Evolutionary conservation across 2,797 vertebrate genomes (phyloP).

Genomic region (Enteromius anoplus): DNA sequence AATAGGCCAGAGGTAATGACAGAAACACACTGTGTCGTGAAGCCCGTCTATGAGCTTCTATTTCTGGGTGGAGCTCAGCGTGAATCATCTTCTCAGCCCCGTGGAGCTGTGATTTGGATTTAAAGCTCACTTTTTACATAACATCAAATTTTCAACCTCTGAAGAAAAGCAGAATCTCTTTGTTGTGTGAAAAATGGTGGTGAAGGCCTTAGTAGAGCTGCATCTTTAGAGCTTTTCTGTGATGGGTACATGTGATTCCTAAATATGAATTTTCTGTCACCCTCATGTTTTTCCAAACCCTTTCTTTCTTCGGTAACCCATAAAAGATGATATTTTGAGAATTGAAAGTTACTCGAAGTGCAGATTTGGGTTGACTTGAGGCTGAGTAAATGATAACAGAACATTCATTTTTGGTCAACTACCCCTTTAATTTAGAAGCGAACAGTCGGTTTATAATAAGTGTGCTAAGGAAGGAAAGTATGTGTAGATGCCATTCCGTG

Average conservation of each 20-base stretch:
- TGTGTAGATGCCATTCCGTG: not conserved
- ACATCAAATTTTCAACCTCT: not conserved
- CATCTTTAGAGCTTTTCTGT: not conserved
- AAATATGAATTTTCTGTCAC: not conserved
- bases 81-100: conserved; percentile 48
- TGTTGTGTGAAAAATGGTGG: not conserved
- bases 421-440: not conserved
- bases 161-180: not conserved
- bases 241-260: not conserved
- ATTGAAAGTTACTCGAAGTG: not conserved
- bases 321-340: not conserved
- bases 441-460: not conserved
- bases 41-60: conserved; percentile 46
- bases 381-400: conserved; percentile 5
- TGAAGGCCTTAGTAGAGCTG: not conserved
- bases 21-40: conserved; percentile 12
- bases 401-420: not conserved
- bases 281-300: not conserved
- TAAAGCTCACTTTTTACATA: conserved; percentile 46
- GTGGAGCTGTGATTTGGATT: conserved; percentile 14
- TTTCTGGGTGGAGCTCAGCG: conserved; percentile 44
- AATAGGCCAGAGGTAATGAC: conserved; percentile 49
- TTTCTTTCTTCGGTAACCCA: not conserved
- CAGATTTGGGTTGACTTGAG: not conserved
- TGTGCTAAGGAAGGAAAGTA: not conserved